Percentiles rank a stretch among this genome's conserved stretches.
Conservation (phyloP, 2,113 vertebrate species). For the Elanus axillaris region DNA sequence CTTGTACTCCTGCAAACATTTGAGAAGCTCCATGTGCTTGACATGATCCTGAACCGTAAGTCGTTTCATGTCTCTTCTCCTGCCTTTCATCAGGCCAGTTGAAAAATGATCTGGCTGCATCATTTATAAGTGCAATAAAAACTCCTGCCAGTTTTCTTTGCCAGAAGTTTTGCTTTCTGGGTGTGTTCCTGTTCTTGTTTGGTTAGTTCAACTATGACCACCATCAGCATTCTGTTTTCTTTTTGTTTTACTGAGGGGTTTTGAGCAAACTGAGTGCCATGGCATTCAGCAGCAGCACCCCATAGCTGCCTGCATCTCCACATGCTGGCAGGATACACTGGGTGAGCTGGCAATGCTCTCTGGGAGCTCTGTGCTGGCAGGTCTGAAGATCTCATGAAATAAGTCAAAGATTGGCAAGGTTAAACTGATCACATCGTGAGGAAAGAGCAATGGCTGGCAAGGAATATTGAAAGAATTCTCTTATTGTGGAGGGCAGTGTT, state of each 20-base stretch:
- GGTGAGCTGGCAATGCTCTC: neutral
- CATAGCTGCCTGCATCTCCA: rapidly evolving
- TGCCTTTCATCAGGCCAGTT: neutral
- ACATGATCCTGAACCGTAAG: neutral
- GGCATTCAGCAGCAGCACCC: neutral
- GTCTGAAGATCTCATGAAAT: neutral
- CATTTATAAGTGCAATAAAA: conserved; percentile 16
- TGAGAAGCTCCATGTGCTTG: neutral
- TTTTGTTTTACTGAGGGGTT: neutral
- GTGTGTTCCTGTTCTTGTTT: conserved; percentile 25
- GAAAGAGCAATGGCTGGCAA: neutral
- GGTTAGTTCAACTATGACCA: neutral
- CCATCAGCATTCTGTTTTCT: neutral
- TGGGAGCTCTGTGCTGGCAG: neutral
- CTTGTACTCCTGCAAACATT: neutral
- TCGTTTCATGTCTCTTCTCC: neutral
- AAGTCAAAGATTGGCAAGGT: neutral
- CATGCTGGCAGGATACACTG: neutral
- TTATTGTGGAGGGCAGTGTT: neutral
- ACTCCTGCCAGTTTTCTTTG: neutral
- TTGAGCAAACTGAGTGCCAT: neutral
- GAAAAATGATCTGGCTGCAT: neutral
- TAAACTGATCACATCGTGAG: neutral
- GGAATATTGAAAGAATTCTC: neutral
- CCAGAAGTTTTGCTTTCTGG: conserved; percentile 33